These are phyloP conservation scores for Cheilosia vulpina DNA, from an alignment of 2,888 invertebrate genomes.

Conservation along the genomic window DNA sequence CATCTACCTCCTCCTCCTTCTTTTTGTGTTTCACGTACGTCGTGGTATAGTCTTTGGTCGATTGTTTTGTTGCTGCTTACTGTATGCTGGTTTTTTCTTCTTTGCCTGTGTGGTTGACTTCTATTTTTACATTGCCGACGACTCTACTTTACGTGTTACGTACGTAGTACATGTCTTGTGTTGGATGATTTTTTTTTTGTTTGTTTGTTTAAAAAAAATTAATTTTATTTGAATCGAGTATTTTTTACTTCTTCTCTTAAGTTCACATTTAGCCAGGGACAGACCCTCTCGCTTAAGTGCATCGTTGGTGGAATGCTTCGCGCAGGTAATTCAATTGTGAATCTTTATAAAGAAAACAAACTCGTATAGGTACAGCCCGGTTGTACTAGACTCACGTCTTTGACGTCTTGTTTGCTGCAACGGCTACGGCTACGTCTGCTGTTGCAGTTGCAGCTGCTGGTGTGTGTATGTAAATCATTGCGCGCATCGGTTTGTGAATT, in stretches of 20 bases:
- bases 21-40: constrained; percentile 62
- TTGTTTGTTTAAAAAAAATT: constrained; percentile 18
- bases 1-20: constrained; percentile 74
- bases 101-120: constrained; percentile 66
- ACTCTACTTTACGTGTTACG: constrained; percentile 61
- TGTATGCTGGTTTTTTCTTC: constrained; percentile 49
- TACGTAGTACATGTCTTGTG: constrained; percentile 30
- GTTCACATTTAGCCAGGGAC: constrained; percentile 20
- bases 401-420: constrained; percentile 18
- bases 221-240: constrained; percentile 42
- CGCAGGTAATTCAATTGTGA: constrained; percentile 60
- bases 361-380: background rate
- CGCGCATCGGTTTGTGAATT: constrained; percentile 52
- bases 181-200: constrained; percentile 28
- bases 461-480: constrained; percentile 32
- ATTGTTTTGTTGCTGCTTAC: constrained; percentile 69
- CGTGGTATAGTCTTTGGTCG: constrained; percentile 40
- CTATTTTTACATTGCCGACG: constrained; percentile 59
- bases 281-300: constrained; percentile 27
- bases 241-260: constrained; percentile 13
- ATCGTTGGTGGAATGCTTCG: constrained; percentile 33
- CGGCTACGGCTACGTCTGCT: constrained; percentile 2
- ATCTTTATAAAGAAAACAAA: constrained; percentile 30
- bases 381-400: constrained; percentile 10
- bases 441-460: background rate